Base-by-base conservation (phyloP, 2,797 vertebrate species). In the Melanotaenia boesemani region DNA sequence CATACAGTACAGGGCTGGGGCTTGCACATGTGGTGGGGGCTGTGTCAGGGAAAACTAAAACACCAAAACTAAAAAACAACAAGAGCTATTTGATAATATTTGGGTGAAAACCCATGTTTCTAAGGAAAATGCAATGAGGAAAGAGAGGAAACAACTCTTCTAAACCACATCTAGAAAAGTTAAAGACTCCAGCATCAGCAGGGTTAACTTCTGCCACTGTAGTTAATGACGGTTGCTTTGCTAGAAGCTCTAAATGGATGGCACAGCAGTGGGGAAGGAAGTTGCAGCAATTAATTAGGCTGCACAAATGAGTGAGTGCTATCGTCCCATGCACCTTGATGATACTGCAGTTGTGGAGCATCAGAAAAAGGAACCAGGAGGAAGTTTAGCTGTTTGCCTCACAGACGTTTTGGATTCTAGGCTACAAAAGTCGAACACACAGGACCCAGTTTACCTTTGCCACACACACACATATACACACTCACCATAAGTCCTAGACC, bases 221-320 rank as follows among this genome's bases (percentile, higher is more conserved):
- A 22, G 76, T 81, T 87, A 80, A 85, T 81, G 81, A 86, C 55
- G 67, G 80, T 37, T 46, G 65, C 82, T 81, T 86, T 83, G 75
- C 80, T 72, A 39, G 69, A 44, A 72, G 74, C 71, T 70, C 54
- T 90, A 87, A 92, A 90, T 88, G 83, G 89, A 92, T 86, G 88
- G 84, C 71, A 55, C 67, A 62, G 83, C 83, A 66, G 70, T 57
- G 58, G 59, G 86, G 82, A 77, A 84, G 89, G 77, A 86, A 81
- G 80, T 84, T 74, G 74, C 65, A 70, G 73, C 66, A 77, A 84
- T 86, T 91, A 91, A 93, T 91, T 89, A 92, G 77, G 83, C 85
- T 66, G 84, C 76, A 79, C 83, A 89, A 92, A 94, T 88, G 76
- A 92, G 65, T 76, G 76, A 83, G 69, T 76, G 71, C 82, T 88